phyloP scores from a whole-genome alignment of 2,113 vertebrate species.

The Taurulus bubalis region DNA sequence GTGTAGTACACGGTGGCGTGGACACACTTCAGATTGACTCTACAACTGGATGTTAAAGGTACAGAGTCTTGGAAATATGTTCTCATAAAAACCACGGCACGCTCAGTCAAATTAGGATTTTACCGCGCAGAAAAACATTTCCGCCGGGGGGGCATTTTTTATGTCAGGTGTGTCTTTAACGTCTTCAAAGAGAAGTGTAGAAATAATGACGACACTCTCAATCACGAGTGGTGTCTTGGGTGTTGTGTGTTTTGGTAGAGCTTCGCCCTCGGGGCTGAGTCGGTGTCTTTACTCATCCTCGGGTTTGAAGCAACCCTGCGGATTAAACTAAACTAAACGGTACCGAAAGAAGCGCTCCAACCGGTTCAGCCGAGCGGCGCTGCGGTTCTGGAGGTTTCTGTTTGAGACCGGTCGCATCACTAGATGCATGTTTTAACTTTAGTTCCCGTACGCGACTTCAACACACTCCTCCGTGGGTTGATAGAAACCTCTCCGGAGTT shows the following conservation, averaged over 20 bases:
- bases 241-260: conserved; percentile 34
- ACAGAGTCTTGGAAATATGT: conserved; percentile 67
- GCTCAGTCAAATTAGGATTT: conserved; percentile 55
- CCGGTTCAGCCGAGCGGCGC: conserved; percentile 43
- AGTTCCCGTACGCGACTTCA: conserved; percentile 28
- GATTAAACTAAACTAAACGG: conserved; percentile 47
- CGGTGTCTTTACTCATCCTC: conserved; percentile 43
- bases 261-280: conserved; percentile 45
- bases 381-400: conserved; percentile 41
- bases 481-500: neutral
- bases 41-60: conserved; percentile 60
- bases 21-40: conserved; percentile 50
- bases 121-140: conserved; percentile 57
- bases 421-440: conserved; percentile 63
- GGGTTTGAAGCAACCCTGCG: conserved; percentile 37
- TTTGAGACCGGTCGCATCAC: conserved; percentile 26
- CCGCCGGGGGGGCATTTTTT: conserved; percentile 40
- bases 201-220: conserved; percentile 34
- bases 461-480: conserved; percentile 31
- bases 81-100: conserved; percentile 53
- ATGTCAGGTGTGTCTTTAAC: too few relatives aligned
- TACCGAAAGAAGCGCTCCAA: conserved; percentile 38
- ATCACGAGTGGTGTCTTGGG: conserved; percentile 26
- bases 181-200: too few relatives aligned
- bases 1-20: conserved; percentile 68